Conservation (phyloP, 2,797 vertebrate species). For the Harpagifer antarcticus region DNA sequence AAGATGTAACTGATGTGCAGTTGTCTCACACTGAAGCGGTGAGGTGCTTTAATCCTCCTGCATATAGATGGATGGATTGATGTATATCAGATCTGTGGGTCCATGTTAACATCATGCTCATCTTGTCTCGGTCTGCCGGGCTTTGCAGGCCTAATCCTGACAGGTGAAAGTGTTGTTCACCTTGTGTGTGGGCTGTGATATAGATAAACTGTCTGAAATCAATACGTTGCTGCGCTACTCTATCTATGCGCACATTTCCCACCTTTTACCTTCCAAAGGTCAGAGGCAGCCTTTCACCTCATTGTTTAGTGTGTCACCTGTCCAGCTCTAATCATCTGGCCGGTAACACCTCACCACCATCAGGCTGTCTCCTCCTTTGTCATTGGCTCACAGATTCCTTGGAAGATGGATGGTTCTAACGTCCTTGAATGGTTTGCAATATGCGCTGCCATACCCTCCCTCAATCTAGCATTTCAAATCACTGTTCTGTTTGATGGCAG, state of each 20-base stretch:
- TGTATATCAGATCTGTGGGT: slow-evolving; percentile 33
- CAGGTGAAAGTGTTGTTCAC: slow-evolving; percentile 55
- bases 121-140: slow-evolving; percentile 36
- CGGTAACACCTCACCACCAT: not conserved
- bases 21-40: slow-evolving; percentile 4
- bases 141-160: slow-evolving; percentile 62
- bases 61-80: slow-evolving; percentile 4
- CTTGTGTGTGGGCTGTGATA: slow-evolving; percentile 54
- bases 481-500: slow-evolving; percentile 65
- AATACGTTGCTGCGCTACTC: slow-evolving; percentile 51
- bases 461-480: slow-evolving; percentile 58
- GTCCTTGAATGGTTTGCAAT: slow-evolving; percentile 71
- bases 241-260: slow-evolving; percentile 12
- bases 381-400: slow-evolving; percentile 63
- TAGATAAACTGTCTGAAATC: slow-evolving; percentile 74
- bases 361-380: slow-evolving; percentile 43
- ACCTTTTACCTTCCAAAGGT: slow-evolving; percentile 68
- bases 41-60: slow-evolving; percentile 9
- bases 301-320: slow-evolving; percentile 29
- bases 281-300: slow-evolving; percentile 49
- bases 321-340: slow-evolving; percentile 46
- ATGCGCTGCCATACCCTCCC: slow-evolving; percentile 41
- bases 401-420: slow-evolving; percentile 62
- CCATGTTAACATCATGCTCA: slow-evolving; percentile 53
- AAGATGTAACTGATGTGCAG: not conserved